Evolutionary conservation across 1,140 invertebrate species (phyloP).

Genomic region (Cotesia chilonis): DNA sequence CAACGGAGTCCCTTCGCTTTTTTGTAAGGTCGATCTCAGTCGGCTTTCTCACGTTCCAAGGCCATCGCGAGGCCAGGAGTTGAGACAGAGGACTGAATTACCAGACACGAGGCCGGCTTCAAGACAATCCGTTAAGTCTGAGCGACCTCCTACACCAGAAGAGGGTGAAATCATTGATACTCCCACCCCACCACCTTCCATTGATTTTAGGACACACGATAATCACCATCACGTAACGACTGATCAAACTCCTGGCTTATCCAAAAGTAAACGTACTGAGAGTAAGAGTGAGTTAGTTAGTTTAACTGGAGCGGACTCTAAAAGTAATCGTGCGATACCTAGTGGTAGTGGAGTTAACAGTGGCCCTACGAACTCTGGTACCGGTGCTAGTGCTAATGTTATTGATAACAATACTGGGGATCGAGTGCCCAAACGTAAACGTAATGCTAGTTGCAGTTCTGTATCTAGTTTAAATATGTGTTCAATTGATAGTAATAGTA

Average conservation of each 20-base stretch:
- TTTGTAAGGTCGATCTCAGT: constrained; percentile 62
- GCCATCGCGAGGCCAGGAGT: constrained; percentile 59
- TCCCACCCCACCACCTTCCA: constrained; percentile 41
- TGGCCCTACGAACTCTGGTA: constrained; percentile 34
- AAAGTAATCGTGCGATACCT: constrained; percentile 21
- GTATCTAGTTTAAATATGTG: constrained; percentile 60
- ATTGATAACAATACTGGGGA: constrained; percentile 32
- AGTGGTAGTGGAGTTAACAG: constrained; percentile 36
- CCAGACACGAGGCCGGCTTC: constrained; percentile 69
- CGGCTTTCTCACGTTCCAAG: constrained; percentile 56
- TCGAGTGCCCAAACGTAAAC: constrained; percentile 61
- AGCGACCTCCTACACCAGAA: constrained; percentile 51
- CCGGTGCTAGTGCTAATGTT: constrained; percentile 29
- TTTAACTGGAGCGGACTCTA: background rate
- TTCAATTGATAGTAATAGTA: constrained; percentile 56
- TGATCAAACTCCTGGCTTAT: constrained; percentile 17
- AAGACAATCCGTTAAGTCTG: constrained; percentile 44
- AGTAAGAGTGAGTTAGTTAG: constrained; percentile 1
- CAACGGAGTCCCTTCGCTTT: constrained; percentile 55
- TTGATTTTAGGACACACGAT: constrained; percentile 44
- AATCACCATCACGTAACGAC: constrained; percentile 26
- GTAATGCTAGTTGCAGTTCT: constrained; percentile 66
- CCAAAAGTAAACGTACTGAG: constrained; percentile 16
- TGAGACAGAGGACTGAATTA: constrained; percentile 65
- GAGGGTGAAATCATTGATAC: constrained; percentile 57